phyloP scores from a whole-genome alignment of 2,113 vertebrate species.

The Percopsis transmontana region DNA sequence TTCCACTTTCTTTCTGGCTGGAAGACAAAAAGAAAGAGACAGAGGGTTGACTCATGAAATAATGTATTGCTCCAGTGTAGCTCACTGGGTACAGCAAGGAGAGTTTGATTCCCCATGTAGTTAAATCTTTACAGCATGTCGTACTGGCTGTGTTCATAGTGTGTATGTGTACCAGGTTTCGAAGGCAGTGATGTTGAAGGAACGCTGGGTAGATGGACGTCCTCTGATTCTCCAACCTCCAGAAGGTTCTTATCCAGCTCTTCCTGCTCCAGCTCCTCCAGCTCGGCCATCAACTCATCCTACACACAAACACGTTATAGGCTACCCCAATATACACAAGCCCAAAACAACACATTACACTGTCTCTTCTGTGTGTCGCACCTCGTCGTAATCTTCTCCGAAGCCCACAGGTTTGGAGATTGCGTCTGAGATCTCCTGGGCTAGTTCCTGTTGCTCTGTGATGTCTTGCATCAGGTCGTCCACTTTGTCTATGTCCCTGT shows the following conservation, averaged over 20 bases:
- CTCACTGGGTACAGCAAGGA: too few species aligned
- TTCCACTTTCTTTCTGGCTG: conserved; percentile 90
- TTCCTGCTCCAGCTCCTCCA: conserved; percentile 97
- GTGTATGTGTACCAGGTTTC: conserved; percentile 72
- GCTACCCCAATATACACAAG: background rate
- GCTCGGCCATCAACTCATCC: conserved; percentile 96
- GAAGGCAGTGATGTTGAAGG: conserved; percentile 89
- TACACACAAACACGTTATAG: conserved; percentile 49
- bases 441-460: conserved; percentile 95
- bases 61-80: too few species aligned
- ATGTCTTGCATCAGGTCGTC: conserved; percentile 98
- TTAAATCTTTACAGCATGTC: too few species aligned
- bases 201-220: conserved; percentile 90
- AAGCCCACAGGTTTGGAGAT: conserved; percentile 95
- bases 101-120: too few species aligned
- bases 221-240: conserved; percentile 86
- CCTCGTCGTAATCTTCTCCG: conserved; percentile 93
- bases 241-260: conserved; percentile 94
- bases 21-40: conserved; percentile 15
- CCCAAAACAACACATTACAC: background rate
- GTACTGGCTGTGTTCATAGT: background rate
- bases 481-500: conserved; percentile 96
- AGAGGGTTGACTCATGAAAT: background rate
- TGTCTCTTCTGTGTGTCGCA: conserved; percentile 55
- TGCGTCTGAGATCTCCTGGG: conserved; percentile 95